A percentile compares a stretch with the other conserved stretches of the same genome.
Evolutionary conservation across 2,888 invertebrate species (phyloP).

Genomic region (Himalopsyche kuldschensis): DNA sequence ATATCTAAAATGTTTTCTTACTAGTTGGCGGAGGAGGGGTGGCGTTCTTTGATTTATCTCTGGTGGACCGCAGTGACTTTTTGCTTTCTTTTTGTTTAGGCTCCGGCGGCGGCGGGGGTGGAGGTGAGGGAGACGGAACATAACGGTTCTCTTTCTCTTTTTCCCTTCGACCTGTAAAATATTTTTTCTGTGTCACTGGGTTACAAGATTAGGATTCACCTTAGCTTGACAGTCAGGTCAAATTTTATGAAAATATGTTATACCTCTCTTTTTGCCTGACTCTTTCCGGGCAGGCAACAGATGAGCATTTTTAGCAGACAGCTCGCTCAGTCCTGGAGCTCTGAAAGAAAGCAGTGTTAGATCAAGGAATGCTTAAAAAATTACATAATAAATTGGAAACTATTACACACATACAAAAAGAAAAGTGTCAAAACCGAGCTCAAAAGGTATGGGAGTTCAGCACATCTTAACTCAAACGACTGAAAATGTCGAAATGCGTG

Average conservation of each 20-base stretch:
- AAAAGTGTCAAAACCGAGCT: too few relatives aligned
- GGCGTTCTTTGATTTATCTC: constrained; percentile 9
- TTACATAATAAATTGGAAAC: neutral
- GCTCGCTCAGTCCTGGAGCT: constrained; percentile 53
- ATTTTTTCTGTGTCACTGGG: too few relatives aligned
- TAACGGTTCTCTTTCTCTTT: constrained; percentile 44
- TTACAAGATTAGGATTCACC: neutral
- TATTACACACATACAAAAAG: too few relatives aligned
- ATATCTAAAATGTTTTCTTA: neutral
- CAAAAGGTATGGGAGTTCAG: too few relatives aligned
- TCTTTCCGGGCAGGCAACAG: constrained; percentile 14
- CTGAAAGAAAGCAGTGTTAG: constrained; percentile 42
- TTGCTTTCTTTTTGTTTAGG: constrained; percentile 31
- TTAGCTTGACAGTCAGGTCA: neutral
- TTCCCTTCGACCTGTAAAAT: constrained; percentile 37
- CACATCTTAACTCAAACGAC: too few relatives aligned
- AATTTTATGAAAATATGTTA: neutral
- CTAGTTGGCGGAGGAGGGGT: constrained; percentile 29
- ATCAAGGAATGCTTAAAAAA: neutral
- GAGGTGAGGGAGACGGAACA: constrained; percentile 30
- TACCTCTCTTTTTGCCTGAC: constrained; percentile 28
- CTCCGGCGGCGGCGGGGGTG: constrained; percentile 26
- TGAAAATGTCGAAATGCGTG: too few relatives aligned
- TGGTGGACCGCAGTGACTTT: constrained; percentile 20
- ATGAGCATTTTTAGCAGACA: constrained; percentile 56